These are phyloP conservation scores for Momotus momota DNA, from an alignment of 2,797 vertebrate genomes.

Conservation along the genomic window DNA sequence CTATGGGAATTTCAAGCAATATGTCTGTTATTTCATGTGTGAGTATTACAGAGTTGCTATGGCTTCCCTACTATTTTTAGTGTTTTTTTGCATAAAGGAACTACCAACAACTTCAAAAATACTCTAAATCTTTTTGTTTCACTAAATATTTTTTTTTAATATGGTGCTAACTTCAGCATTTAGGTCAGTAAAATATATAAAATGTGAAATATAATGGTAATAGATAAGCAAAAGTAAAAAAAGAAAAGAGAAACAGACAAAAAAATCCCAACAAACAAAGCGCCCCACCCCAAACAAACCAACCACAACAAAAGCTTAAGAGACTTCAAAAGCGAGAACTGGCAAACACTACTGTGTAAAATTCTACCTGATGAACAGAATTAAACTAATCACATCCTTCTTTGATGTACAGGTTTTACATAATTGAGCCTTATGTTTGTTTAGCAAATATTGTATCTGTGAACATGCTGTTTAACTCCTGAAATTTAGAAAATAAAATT, in stretches of 20 bases:
- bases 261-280: background rate
- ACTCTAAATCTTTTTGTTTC: constrained; percentile 66
- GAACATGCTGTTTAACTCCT: background rate
- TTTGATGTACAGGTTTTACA: background rate
- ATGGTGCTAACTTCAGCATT: constrained; percentile 81
- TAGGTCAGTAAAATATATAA: constrained; percentile 78
- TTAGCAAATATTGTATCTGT: background rate
- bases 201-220: constrained; percentile 79
- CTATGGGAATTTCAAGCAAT: constrained; percentile 82
- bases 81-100: constrained; percentile 76
- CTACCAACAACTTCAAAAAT: constrained; percentile 71
- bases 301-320: constrained; percentile 32
- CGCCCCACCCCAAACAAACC: background rate
- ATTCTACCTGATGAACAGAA: background rate
- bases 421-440: background rate
- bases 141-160: constrained; percentile 41
- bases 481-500: background rate
- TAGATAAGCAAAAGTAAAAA: constrained; percentile 31
- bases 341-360: constrained; percentile 69
- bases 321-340: constrained; percentile 76
- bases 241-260: background rate
- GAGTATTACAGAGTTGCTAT: constrained; percentile 73
- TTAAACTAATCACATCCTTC: background rate
- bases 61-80: constrained; percentile 70
- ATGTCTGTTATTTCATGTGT: constrained; percentile 77